Percentiles rank a stretch among this genome's conserved stretches.
Conservation (phyloP, 2,888 invertebrate species). For the Heliconius cydno region DNA sequence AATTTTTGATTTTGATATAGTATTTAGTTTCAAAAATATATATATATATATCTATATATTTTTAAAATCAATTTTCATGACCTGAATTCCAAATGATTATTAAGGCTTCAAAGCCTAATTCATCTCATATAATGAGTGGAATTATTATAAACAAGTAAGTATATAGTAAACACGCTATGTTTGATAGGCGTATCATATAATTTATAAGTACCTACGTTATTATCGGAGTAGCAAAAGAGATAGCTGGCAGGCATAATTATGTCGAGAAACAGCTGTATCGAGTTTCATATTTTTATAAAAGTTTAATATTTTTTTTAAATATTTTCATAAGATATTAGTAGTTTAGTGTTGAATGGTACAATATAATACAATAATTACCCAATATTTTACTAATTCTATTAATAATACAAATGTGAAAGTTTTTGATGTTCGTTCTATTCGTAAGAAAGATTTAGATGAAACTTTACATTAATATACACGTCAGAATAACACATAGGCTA, state of each 20-base stretch:
- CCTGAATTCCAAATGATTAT: neutral
- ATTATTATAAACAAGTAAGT: constrained; percentile 26
- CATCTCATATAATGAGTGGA: constrained; percentile 13
- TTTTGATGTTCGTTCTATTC: too few species aligned
- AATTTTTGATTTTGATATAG: too few species aligned
- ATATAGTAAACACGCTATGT: constrained; percentile 30
- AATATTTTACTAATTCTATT: too few species aligned
- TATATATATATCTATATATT: neutral
- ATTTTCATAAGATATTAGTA: neutral
- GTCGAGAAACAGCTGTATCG: constrained; percentile 32
- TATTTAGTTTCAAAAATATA: neutral
- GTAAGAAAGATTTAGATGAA: too few species aligned
- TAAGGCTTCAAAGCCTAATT: constrained; percentile 1
- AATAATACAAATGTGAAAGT: too few species aligned
- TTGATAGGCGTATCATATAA: constrained; percentile 37
- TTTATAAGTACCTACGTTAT: constrained; percentile 35
- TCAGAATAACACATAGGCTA: too few species aligned
- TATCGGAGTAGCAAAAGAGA: constrained; percentile 35
- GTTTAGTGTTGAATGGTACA: too few species aligned
- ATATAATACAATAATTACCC: neutral
- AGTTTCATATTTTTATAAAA: constrained; percentile 21
- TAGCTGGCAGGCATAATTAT: constrained; percentile 38
- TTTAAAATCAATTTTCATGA: neutral
- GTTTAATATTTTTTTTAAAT: neutral
- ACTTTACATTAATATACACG: too few species aligned